Evolutionary conservation across 2,888 invertebrate species (phyloP), one percentile per base, ranked within the genome.

Genomic region (Podabrus alpinus): DNA sequence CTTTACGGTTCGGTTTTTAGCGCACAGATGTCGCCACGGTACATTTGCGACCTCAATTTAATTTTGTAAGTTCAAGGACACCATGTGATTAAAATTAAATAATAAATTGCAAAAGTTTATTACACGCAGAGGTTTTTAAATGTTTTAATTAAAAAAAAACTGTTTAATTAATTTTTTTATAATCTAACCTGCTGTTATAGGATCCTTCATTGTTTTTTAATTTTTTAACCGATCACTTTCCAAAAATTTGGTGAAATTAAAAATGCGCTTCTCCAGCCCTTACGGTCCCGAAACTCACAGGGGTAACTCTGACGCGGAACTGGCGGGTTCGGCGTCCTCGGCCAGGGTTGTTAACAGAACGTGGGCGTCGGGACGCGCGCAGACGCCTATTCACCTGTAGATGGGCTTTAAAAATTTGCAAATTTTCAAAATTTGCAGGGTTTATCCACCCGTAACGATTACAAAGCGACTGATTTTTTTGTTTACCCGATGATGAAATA

Each of bases 341-440:
- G 71, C 76, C 73, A 73, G 77, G 77, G 77, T 75, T 77, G 77
- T 77, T 75, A 77, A 69, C 75, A 66, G 73, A 75, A 77, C 77
- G 77, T 77, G 75, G 77, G 77, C 77, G 77, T 77, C 75, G 70
- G 25, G 75, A 77, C 75, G 77, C 77, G 77, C 77, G 77, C 77
- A 77, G 72, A 75, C 77, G 77, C 73, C 70, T 75, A 60, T 68
- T 75, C 77, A 77, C 76, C 76, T 77, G 76, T 77, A 71, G 76
- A 77, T 72, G 64, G 21, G 69, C n/a, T 45, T 24, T 24, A 15
- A 68, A 71, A 71, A 59, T 7, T 15, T 15, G 9, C n/a, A 21
- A 68, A 16, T 24, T 17, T 16, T 9, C 71, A 59, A 25, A 67
- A 67, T 13, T 10, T 15, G 10, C 25, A 29, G 13, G n/a, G n/a